These are phyloP conservation scores for Lemur catta DNA, from an alignment of 2,797 vertebrate species.

Conservation along the genomic window DNA sequence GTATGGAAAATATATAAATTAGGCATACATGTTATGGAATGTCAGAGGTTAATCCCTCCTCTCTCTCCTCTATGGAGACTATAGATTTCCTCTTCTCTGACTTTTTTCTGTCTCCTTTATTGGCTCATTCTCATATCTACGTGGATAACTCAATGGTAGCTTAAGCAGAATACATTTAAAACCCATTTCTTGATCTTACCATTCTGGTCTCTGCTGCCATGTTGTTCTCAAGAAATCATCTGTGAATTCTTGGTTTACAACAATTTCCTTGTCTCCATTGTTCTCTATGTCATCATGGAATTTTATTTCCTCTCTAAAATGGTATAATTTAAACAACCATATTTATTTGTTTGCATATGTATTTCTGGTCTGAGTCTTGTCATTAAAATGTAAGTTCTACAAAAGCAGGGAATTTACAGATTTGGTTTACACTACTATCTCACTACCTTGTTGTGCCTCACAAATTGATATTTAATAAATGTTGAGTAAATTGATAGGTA, in stretches of 20 bases:
- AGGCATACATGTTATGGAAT: neutral
- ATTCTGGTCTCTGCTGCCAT: neutral
- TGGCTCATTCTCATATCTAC: neutral
- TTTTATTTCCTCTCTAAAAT: neutral
- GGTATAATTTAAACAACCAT: neutral
- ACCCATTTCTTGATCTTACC: neutral
- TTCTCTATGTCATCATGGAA: neutral
- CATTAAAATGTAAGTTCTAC: neutral
- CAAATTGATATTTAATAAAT: neutral
- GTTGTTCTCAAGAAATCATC: neutral
- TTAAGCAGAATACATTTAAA: neutral
- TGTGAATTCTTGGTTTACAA: neutral
- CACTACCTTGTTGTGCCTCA: neutral
- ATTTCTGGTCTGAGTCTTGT: neutral
- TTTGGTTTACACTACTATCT: neutral
- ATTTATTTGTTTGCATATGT: neutral
- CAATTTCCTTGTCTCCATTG: neutral
- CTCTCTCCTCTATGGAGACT: neutral
- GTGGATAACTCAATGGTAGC: neutral
- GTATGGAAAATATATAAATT: neutral
- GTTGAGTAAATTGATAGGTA: neutral
- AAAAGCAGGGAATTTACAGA: neutral
- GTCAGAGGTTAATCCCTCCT: neutral
- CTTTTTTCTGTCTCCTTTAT: neutral
- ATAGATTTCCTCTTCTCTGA: neutral